Evolutionary conservation across 2,113 vertebrate species (phyloP), one percentile per base, ranked within the genome.

Genomic region (Callocephalon fimbriatum): DNA sequence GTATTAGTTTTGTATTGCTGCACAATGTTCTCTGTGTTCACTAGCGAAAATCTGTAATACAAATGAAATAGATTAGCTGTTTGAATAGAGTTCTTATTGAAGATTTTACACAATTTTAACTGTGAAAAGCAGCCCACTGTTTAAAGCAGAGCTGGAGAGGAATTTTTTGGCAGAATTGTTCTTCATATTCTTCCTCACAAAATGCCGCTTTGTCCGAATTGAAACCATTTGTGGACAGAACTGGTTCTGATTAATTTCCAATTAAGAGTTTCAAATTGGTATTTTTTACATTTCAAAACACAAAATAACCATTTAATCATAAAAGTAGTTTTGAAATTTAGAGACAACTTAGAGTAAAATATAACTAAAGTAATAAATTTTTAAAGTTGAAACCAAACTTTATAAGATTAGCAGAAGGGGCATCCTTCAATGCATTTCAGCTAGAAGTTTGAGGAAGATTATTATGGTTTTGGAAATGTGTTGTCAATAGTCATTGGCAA

Each of bases 61-160:
- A 84, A 97, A 86, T 87, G 80, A 92, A 94, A 93, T 38, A 80
- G 83, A 84, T 84, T 84, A 96, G 59, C 83, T 94, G 15, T 92
- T 83, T 80, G 61, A 93, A 89, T 71, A 62, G 76, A 75, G 51
- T 62, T 78, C 61, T 90, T 95, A 77, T 65, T 93, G 83, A 91
- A 92, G 86, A 53, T 92, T 94, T 84, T 86, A 35, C 79, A 68
- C 40, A 72, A 56, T 87, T 95, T 92, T 71, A 56, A 78, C 50
- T 50, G 65, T 74, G 73, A 91, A 92, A 82, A 83, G 61, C 48
- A 95, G 61, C 32, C 79, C 42, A 21, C 65, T 84, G 83, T 86
- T 95, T 88, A n/a, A 54, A 93, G 65, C 75, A 86, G 56, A 88
- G 38, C 47, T 53, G 48, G 45, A 78, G 56, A 77, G 72, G 61